These are phyloP conservation scores for Porites lutea DNA, from an alignment of 64 coral and sea anemone species.

Conservation along the genomic window DNA sequence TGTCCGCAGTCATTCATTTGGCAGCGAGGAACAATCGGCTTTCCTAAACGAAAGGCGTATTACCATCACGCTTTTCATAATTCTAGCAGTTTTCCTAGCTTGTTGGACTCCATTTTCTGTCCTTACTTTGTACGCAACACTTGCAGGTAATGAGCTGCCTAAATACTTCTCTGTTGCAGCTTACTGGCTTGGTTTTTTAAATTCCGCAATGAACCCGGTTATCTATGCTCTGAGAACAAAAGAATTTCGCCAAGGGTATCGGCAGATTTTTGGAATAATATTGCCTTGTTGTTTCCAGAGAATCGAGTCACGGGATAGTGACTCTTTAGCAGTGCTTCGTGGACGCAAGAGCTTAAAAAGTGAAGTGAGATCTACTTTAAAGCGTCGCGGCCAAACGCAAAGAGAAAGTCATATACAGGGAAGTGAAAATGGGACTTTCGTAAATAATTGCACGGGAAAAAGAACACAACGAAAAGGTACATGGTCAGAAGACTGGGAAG, in stretches of 20 bases:
- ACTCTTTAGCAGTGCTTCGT: conserved; percentile 1
- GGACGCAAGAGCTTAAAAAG: conserved; percentile 3
- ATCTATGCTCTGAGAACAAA: conserved; percentile 60
- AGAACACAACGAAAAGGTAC: background rate
- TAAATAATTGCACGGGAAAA: background rate
- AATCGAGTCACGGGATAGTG: background rate
- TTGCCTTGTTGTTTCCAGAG: conserved; percentile 37
- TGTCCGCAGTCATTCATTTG: conserved; percentile 47
- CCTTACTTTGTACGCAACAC: conserved; percentile 47
- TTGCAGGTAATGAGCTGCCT: conserved; percentile 36
- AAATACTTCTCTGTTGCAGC: conserved; percentile 59
- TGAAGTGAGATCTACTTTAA: background rate
- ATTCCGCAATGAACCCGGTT: conserved; percentile 70
- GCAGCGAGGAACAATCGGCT: conserved; percentile 20
- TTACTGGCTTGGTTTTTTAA: conserved; percentile 76
- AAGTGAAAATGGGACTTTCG: background rate
- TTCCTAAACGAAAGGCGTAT: conserved; percentile 69
- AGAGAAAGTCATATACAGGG: background rate
- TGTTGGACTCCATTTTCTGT: conserved; percentile 81
- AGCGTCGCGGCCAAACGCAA: background rate
- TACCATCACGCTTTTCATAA: conserved; percentile 64
- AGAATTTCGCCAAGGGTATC: conserved; percentile 69
- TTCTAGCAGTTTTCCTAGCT: conserved; percentile 60
- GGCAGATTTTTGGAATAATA: conserved; percentile 58
- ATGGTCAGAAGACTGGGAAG: background rate